Evolutionary conservation across 2,888 invertebrate genomes (phyloP), one percentile per base, ranked within the genome.

Genomic region (Drosophila paranaensis): DNA sequence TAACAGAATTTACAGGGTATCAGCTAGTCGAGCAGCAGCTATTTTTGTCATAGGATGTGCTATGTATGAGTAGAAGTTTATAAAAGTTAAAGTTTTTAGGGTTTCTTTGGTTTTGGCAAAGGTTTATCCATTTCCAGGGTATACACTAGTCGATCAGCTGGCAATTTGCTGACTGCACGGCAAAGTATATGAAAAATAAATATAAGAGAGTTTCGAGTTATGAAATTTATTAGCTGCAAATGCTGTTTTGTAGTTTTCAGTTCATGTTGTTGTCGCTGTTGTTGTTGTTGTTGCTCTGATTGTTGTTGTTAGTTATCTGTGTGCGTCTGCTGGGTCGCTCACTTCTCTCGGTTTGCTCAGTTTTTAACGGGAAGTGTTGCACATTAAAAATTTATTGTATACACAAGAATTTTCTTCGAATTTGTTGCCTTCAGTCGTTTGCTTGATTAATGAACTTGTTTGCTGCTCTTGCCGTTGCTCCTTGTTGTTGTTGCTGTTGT

Each of bases 201-300:
- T 78, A 71, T 79, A 46, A 56, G 20, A n/a, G 45, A 74, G 64
- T 71, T 77, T 71, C 67, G 39, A 77, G 71, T 74, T 77, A 77
- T 77, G 77, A 79, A 79, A 77, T 77, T 77, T 79, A 77, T 77
- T 79, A 79, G 79, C 77, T 64, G 58, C 77, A 77, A 77, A 74
- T 78, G 70, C n/a, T 67, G 20, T 67, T 70, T 66, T 46, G 6
- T 63, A 35, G 14, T n/a, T 37, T 51, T 33, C 43, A 51, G 39
- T 25, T 42, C 10, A 50, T 39, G 58, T 51, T 53, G 37, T 54
- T 60, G 14, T 35, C 43, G n/a, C 39, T 56, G 35, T 14, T 67
- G 20, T 51, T 42, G 27, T n/a, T n/a, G 2, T 13, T 42, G 30
- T 42, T 61, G 60, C 56, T 60, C 20, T 14, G 40, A 25, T 16